Evolutionary conservation across 2,888 invertebrate species (phyloP), one percentile per base, ranked within the genome.

Genomic region (Acleris literana): DNA sequence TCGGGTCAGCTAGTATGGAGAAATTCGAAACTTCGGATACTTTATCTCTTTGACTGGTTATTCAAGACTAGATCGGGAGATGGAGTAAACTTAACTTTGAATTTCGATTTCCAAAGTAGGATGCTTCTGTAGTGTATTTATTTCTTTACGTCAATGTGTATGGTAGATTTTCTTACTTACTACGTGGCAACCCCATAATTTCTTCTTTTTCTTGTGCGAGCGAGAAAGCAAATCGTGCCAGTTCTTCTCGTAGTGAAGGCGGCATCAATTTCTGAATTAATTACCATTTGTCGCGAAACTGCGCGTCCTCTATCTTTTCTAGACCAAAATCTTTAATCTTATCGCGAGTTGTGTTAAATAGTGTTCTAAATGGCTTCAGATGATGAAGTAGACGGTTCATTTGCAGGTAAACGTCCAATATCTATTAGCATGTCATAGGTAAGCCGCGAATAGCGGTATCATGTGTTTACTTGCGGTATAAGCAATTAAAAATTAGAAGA

Each of bases 321-420:
- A 85, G 84, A 85, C 84, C 79, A 84, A 87, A 90, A 87, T 86
- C 82, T 83, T 81, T 79, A 74, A 84, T 83, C 79, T 85, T 79
- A 80, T 78, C 78, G 73, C 76, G 76, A 74, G 75, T 88, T 87
- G 88, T 88, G 83, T 80, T 82, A 80, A 83, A 86, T 83, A 83
- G 83, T 87, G 79, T 75, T 84, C 80, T 86, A 88, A 88, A 97
- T 97, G 97, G 97, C 97, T 90, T 97, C 97, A 73, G 97, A 97
- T 82, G 97, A 97, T 84, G 97, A 97, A 92, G 95, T 97, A 86
- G 97, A 97, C 82, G 97, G 97, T 86, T 96, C 95, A 87, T 96
- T 95, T 85, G 96, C 96, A 94, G 97, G 97, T 97, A 94, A 96
- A 95, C 91, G 82, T 80, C 83, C 76, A 84, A 85, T 87, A 82